Conservation (phyloP, 2,797 vertebrate genomes). For the Hypotaenidia okinawae region DNA sequence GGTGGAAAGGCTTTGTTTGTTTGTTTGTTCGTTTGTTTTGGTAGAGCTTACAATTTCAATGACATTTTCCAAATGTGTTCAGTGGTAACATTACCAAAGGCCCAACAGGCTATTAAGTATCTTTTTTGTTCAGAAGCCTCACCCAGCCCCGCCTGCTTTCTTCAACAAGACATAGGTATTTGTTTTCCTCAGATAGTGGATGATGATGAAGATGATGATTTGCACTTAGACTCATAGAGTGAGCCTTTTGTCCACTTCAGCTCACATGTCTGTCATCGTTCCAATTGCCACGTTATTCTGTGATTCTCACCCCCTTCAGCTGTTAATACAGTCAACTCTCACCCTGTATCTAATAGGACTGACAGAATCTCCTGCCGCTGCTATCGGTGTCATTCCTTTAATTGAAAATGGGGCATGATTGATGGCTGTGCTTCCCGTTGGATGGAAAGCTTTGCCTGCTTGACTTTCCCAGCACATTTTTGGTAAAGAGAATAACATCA, state of each 20-base stretch:
- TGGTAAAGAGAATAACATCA: constrained; percentile 37
- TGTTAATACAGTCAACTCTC: constrained; percentile 52
- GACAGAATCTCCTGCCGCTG: constrained; percentile 35
- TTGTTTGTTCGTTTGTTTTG: constrained; percentile 72
- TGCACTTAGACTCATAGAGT: constrained; percentile 6
- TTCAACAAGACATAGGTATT: constrained; percentile 40
- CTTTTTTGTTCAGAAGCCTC: background rate
- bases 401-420: constrained; percentile 71
- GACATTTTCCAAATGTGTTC: background rate
- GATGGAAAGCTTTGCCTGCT: constrained; percentile 30
- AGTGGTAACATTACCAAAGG: background rate
- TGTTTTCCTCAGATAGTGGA: background rate
- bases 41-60: constrained; percentile 67
- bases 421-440: constrained; percentile 43
- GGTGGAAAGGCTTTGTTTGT: constrained; percentile 6
- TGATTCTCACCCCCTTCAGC: constrained; percentile 53
- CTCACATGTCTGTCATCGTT: constrained; percentile 60
- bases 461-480: constrained; percentile 41
- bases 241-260: constrained; percentile 55
- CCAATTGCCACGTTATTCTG: constrained; percentile 4
- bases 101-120: background rate
- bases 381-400: constrained; percentile 59
- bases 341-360: constrained; percentile 44
- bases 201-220: constrained; percentile 26
- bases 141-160: background rate